Evolutionary conservation across 1,140 invertebrate genomes (phyloP).

Genomic region (Bombyx mori): DNA sequence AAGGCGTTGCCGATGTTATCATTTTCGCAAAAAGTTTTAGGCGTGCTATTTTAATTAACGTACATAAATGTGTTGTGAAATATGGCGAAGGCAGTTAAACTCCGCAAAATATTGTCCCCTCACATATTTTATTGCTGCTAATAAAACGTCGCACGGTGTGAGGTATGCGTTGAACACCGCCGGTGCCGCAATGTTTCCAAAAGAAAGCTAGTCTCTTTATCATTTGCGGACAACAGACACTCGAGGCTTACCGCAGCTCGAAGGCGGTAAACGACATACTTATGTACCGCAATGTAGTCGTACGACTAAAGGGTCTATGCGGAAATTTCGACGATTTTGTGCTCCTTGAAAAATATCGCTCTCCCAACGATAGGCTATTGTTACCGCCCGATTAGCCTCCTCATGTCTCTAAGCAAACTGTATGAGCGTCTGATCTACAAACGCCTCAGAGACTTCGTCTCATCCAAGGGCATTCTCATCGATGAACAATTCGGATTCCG

Average conservation of each 20-base stretch:
- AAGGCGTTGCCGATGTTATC: slow-evolving; percentile 47
- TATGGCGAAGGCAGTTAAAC: slow-evolving; percentile 1
- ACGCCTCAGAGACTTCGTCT: too few relatives aligned
- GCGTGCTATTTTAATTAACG: slow-evolving; percentile 17
- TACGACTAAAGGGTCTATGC: slow-evolving; percentile 17
- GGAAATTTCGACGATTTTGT: slow-evolving; percentile 25
- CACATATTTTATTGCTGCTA: slow-evolving; percentile 17
- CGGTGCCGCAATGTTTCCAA: slow-evolving; percentile 23
- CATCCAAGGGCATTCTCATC: too few relatives aligned
- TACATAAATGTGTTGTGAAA: slow-evolving; percentile 5
- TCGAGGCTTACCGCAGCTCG: slow-evolving; percentile 42
- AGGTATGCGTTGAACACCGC: slow-evolving; percentile 13
- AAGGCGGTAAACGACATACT: slow-evolving; percentile 22
- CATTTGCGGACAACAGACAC: slow-evolving; percentile 50
- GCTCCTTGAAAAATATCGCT: slow-evolving; percentile 30
- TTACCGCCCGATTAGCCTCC: too few relatives aligned
- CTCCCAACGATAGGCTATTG: slow-evolving; percentile 13
- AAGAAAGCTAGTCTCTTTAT: slow-evolving; percentile 52
- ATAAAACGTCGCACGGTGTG: slow-evolving; percentile 12
- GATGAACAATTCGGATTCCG: too few relatives aligned
- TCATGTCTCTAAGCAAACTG: too few relatives aligned
- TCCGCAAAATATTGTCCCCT: slow-evolving; percentile 1
- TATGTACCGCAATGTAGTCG: slow-evolving; percentile 19
- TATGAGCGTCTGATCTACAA: too few relatives aligned
- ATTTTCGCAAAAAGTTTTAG: slow-evolving; percentile 38